Evolutionary conservation across 2,888 invertebrate species (phyloP).

Genomic region (Disparrhopalites patrizii): DNA sequence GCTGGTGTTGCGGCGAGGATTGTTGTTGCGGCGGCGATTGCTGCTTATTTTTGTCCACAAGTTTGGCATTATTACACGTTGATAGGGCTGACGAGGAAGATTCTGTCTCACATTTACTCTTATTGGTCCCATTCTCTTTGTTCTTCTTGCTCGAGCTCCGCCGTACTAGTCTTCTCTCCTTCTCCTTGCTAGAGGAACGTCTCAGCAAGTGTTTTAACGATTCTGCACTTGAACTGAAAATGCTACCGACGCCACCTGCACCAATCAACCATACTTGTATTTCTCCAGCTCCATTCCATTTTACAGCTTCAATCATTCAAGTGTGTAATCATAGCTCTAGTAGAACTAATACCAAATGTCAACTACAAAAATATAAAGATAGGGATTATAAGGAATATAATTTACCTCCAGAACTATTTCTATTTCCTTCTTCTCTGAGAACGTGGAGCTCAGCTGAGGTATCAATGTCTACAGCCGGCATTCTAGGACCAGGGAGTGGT

Average conservation of each 20-base stretch:
- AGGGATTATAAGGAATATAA: no score
- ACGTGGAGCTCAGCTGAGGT: constrained; percentile 52
- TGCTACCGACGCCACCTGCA: constrained; percentile 27
- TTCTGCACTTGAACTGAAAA: constrained; percentile 56
- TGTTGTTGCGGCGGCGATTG: background rate
- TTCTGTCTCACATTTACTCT: constrained; percentile 19
- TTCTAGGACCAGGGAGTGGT: constrained; percentile 51
- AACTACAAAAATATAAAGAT: no score
- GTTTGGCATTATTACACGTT: constrained; percentile 6
- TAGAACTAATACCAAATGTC: no score
- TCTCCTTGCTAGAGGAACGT: constrained; percentile 55
- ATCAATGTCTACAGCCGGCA: constrained; percentile 51
- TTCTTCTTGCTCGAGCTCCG: constrained; percentile 57
- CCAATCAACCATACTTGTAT: no score
- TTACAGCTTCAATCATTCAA: no score
- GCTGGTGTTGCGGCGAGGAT: background rate
- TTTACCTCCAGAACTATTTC: constrained; percentile 29
- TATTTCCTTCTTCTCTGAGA: constrained; percentile 52
- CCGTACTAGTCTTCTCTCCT: constrained; percentile 54
- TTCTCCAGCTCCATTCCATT: no score
- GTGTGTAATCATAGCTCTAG: no score
- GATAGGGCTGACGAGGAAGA: background rate
- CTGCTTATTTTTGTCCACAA: constrained; percentile 17
- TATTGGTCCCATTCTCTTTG: constrained; percentile 56
- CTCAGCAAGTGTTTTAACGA: constrained; percentile 61